A percentile compares a stretch with the other conserved stretches of the same genome.
Conservation (phyloP, 2,113 vertebrate species). For the Tachysurus fulvidraco region DNA sequence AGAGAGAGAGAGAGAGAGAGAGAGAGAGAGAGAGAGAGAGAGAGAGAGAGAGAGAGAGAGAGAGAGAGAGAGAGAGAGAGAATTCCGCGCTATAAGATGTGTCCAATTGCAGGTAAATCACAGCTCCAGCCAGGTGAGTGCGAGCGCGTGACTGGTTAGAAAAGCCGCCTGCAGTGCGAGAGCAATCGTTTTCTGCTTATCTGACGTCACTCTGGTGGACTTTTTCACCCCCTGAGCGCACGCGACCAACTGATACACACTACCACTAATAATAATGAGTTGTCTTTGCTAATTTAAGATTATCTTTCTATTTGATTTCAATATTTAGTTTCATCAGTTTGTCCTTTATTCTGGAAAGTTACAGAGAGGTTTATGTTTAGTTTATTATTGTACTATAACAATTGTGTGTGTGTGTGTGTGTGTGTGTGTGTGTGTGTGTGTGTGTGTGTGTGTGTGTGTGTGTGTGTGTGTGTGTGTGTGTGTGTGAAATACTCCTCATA, state of each 20-base stretch:
- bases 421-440: not conserved
- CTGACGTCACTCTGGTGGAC: slow-evolving; percentile 1
- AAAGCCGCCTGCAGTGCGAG: not conserved
- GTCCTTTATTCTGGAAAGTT: not conserved
- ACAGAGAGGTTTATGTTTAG: not conserved
- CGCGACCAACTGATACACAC: not conserved
- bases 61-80: not conserved
- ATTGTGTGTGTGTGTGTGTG: not conserved
- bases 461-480: not conserved
- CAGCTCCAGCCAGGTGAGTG: not conserved
- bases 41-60: not conserved
- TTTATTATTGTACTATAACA: not conserved
- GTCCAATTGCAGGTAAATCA: slow-evolving; percentile 5
- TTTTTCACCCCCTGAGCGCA: not conserved
- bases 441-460: not conserved
- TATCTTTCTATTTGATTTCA: not conserved
- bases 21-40: no score
- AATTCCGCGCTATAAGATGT: not conserved
- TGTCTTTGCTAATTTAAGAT: not conserved
- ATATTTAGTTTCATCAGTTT: not conserved
- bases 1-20: no score
- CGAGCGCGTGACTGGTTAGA: slow-evolving; percentile 1
- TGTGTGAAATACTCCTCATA: not conserved
- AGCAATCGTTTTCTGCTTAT: not conserved
- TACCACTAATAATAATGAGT: not conserved